Percentiles rank a stretch among this genome's conserved stretches.
Conservation (phyloP, 2,113 vertebrate genomes). For the Sinocyclocheilus rhinocerous region DNA sequence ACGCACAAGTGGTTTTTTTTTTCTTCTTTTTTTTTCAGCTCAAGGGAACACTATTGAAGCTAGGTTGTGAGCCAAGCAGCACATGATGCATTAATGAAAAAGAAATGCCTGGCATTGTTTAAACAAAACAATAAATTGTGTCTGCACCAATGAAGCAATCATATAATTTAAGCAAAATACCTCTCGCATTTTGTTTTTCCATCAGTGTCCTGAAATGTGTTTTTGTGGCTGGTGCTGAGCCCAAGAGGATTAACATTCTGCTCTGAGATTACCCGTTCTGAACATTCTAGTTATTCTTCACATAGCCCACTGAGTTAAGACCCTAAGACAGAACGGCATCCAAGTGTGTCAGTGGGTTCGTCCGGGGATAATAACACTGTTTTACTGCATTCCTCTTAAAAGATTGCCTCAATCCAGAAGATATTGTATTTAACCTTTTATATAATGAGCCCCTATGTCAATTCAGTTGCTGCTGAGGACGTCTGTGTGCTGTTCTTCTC, state of each 20-base stretch:
- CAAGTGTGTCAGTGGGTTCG: conserved; percentile 60
- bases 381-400: conserved; percentile 44
- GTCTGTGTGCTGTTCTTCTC: background rate
- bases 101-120: background rate
- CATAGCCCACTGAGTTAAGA: conserved; percentile 58
- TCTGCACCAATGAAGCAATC: conserved; percentile 15
- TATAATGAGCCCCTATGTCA: conserved; percentile 38
- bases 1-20: background rate
- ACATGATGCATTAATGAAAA: conserved; percentile 22
- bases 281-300: conserved; percentile 71
- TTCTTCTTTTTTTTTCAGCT: background rate
- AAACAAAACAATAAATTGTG: conserved; percentile 11
- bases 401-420: conserved; percentile 24
- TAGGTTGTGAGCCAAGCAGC: background rate
- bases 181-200: too few relatives aligned
- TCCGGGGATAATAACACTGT: conserved; percentile 40
- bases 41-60: background rate
- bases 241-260: conserved; percentile 68
- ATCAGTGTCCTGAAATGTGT: conserved; percentile 56
- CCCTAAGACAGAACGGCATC: conserved; percentile 57
- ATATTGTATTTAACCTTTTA: conserved; percentile 35
- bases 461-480: conserved; percentile 22
- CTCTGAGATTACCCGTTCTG: conserved; percentile 55
- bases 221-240: conserved; percentile 52
- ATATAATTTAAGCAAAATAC: background rate